A percentile compares a stretch with the other conserved stretches of the same genome.
Evolutionary conservation across 1,140 invertebrate species (phyloP).

Genomic region (Camponotus vicinus): DNA sequence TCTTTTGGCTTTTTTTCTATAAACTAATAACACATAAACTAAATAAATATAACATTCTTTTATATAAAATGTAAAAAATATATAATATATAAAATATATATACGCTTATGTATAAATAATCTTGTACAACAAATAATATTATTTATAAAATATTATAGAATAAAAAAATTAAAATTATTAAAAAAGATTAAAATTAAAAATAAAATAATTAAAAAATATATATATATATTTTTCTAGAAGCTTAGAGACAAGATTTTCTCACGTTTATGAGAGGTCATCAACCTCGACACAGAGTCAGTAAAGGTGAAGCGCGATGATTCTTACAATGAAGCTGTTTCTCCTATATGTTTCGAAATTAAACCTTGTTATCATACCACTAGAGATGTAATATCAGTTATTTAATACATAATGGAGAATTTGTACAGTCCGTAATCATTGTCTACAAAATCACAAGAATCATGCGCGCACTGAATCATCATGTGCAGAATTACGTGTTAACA

Average conservation of each 20-base stretch:
- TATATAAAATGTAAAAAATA: background rate
- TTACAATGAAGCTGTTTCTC: background rate
- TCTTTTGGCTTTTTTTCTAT: too few relatives aligned
- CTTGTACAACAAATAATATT: background rate
- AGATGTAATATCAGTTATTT: conserved; percentile 4
- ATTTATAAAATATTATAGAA: background rate
- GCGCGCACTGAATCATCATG: background rate
- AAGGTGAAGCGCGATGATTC: conserved; percentile 26
- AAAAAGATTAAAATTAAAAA: background rate
- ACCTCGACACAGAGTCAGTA: conserved; percentile 2
- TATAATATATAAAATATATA: background rate
- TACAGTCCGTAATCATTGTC: background rate
- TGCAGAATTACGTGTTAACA: background rate
- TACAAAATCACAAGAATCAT: background rate
- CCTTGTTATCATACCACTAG: background rate
- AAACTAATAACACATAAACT: background rate
- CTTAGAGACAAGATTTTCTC: conserved; percentile 41
- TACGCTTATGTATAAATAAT: background rate
- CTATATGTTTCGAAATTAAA: background rate
- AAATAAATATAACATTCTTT: background rate
- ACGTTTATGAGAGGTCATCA: conserved; percentile 44
- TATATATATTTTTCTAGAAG: background rate
- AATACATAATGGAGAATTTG: background rate
- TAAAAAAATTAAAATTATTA: background rate
- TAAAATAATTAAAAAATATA: background rate